Percentiles rank a stretch among this genome's conserved stretches.
Evolutionary conservation across 30 jellyfish, hydroid and myxozoan species (phyloP).

Genomic region (Pseudorhiza aurosa): DNA sequence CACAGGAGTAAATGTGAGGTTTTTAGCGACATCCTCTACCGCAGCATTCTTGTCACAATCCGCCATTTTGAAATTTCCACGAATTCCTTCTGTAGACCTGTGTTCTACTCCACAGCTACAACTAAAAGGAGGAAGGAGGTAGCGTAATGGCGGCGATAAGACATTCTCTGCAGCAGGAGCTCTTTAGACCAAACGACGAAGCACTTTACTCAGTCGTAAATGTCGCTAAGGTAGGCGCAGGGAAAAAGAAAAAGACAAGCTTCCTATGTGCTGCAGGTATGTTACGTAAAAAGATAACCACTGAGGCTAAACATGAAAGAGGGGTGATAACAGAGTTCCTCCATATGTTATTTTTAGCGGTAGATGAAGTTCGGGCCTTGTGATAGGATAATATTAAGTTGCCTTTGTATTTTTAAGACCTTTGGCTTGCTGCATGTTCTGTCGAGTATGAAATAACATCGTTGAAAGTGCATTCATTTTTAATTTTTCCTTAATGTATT

Average conservation of each 20-base stretch:
- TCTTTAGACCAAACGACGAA: slow-evolving; percentile 95
- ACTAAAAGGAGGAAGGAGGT: slow-evolving; percentile 2
- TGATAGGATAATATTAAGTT: too few species aligned
- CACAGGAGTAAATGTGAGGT: background rate
- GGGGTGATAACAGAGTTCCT: too few species aligned
- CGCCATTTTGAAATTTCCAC: slow-evolving; percentile 7
- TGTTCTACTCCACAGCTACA: background rate
- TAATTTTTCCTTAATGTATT: too few species aligned
- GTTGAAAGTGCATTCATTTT: too few species aligned
- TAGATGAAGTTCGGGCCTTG: too few species aligned
- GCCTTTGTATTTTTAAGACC: too few species aligned
- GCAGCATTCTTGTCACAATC: background rate
- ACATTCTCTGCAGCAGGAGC: slow-evolving; percentile 95
- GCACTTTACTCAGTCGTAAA: slow-evolving; percentile 92
- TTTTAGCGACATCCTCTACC: background rate
- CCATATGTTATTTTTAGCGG: too few species aligned
- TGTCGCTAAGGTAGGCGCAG: slow-evolving; percentile 94
- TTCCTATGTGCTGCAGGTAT: slow-evolving; percentile 96
- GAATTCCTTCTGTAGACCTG: background rate
- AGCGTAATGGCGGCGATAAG: slow-evolving; percentile 93
- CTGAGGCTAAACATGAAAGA: too few species aligned
- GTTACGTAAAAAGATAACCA: too few species aligned
- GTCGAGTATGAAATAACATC: too few species aligned
- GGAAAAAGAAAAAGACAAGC: slow-evolving; percentile 94
- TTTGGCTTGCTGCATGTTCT: too few species aligned